Base-by-base conservation (phyloP, 2,888 invertebrate genomes). In the Aethes cnicana region DNA sequence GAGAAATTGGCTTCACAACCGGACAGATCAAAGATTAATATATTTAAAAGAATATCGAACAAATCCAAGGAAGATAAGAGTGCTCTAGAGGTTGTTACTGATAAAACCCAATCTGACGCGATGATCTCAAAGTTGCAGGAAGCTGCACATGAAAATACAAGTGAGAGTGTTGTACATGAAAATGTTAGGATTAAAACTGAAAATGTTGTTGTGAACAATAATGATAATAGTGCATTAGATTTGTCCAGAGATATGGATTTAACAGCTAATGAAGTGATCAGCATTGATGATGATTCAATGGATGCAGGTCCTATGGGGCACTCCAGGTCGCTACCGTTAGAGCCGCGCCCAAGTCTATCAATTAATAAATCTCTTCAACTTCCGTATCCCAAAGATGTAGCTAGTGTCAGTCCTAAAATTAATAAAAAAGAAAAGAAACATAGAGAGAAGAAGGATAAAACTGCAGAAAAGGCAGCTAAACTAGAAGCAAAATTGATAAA, bases 1-100 rank as follows among this genome's bases (percentile, higher is more conserved):
- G 88, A 79, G 72, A 96, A 94, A 80, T 75, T 96, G 48, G 92
- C 93, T 3, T 93, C 93, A 7, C 96, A 96, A 79, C 95, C 95
- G 0, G 95, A 96, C 74, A 94, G 94, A 79, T 95, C 94, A 77
- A 97, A 96, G 75, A 87, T 96, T 28, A 96, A 95, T 84, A 95
- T 96, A 72, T 95, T 96, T 71, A 96, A 96, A 75, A 95, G 96
- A 82, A 95, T 96, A 75, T 94, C 96, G 54, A 92, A 93, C 71
- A 94, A 94, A 77, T 92, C 92, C 17, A 94, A 93, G 78, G 92
- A 92, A 66, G 93, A 93, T 64, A 92, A 90, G 71, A 68, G 50
- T 57, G 64, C 74, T 74, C 72, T 78, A 59, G 88, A 88, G 74
- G 77, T 81, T 81, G 76, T 79, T 53, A 69, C 76, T 62, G 84